Evolutionary conservation across 2,888 invertebrate species (phyloP).

Genomic region (Leptopilina syphax): DNA sequence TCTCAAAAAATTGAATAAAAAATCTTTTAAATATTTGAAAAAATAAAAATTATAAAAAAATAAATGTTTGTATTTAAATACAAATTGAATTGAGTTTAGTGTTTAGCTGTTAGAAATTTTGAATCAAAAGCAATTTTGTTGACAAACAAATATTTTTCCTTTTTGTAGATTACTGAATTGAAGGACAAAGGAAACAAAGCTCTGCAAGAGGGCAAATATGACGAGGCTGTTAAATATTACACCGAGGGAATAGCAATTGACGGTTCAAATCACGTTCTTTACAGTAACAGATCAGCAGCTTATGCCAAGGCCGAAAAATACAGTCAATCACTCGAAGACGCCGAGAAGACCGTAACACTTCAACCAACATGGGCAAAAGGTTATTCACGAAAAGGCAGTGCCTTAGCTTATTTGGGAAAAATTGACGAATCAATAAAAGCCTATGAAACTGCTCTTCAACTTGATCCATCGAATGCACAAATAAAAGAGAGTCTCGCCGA

Average conservation of each 20-base stretch:
- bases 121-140: not conserved
- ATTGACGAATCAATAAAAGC: slow-evolving; percentile 86
- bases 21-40: no score
- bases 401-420: slow-evolving; percentile 86
- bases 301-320: slow-evolving; percentile 89
- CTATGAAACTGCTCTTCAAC: slow-evolving; percentile 85
- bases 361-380: slow-evolving; percentile 93
- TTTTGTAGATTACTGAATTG: slow-evolving; percentile 85
- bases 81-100: no score
- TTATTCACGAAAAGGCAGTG: slow-evolving; percentile 93
- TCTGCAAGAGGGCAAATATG: slow-evolving; percentile 85
- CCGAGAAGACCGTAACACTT: slow-evolving; percentile 87
- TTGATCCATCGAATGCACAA: slow-evolving; percentile 86
- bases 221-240: slow-evolving; percentile 89
- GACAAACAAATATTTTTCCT: not conserved
- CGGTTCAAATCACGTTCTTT: slow-evolving; percentile 90
- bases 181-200: slow-evolving; percentile 94
- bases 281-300: slow-evolving; percentile 94
- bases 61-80: no score
- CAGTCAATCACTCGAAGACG: slow-evolving; percentile 88
- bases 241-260: slow-evolving; percentile 90
- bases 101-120: no score
- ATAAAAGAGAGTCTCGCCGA: slow-evolving; percentile 84
- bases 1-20: no score
- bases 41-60: no score